A percentile compares a stretch with the other conserved stretches of the same genome.
phyloP scores from a whole-genome alignment of 2,888 invertebrate genomes.

The Dryobotodes eremita region DNA sequence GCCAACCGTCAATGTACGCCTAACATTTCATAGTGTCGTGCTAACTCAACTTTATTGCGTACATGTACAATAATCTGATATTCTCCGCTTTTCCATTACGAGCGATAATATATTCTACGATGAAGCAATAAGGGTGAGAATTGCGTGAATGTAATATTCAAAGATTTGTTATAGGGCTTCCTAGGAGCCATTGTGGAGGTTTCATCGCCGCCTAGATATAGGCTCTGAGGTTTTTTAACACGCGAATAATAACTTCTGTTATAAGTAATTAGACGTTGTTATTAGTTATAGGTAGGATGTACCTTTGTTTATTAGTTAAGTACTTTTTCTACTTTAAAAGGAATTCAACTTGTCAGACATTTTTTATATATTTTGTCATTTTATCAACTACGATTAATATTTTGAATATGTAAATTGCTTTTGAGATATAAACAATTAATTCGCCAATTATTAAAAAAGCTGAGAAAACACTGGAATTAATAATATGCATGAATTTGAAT shows the following conservation, averaged over 20 bases:
- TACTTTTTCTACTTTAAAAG: not conserved
- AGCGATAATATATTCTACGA: conserved; percentile 72
- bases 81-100: conserved; percentile 60
- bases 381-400: not conserved
- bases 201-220: conserved; percentile 80
- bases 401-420: not conserved
- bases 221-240: conserved; percentile 67
- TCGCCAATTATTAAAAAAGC: not conserved
- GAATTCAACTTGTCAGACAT: not conserved
- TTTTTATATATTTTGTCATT: not conserved
- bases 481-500: not conserved
- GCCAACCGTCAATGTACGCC: conserved; percentile 43
- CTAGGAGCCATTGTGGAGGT: conserved; percentile 75
- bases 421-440: not conserved
- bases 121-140: conserved; percentile 71
- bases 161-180: conserved; percentile 82
- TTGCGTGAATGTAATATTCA: conserved; percentile 67
- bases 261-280: conserved; percentile 40
- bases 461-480: not conserved
- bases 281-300: not conserved
- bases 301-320: not conserved
- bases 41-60: conserved; percentile 65
- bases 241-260: conserved; percentile 51
- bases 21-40: conserved; percentile 34
- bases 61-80: conserved; percentile 75